Percentiles rank a stretch among this genome's conserved stretches.
Conservation (phyloP, 2,797 vertebrate species). For the Neopelma chrysocephalum region DNA sequence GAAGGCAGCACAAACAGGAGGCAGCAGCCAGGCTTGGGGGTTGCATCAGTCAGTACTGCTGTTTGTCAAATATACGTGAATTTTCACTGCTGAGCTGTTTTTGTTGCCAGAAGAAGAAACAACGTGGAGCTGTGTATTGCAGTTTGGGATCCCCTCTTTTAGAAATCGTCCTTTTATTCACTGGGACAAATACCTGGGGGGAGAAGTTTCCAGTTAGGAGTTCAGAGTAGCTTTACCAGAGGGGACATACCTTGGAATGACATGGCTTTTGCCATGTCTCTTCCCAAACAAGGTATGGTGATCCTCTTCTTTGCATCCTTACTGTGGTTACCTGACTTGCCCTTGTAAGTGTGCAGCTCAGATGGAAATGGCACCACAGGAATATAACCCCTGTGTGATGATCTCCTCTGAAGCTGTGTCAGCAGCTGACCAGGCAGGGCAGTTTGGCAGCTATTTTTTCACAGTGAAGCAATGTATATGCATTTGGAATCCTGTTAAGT, state of each 20-base stretch:
- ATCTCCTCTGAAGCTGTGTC: neutral
- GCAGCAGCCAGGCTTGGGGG: neutral
- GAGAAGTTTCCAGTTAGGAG: neutral
- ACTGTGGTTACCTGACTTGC: neutral
- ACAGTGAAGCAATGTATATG: neutral
- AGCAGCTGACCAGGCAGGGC: conserved; percentile 21
- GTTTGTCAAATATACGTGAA: neutral
- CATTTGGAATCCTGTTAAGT: conserved; percentile 22
- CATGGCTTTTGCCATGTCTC: neutral
- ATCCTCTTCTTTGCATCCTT: neutral
- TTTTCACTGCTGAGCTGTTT: neutral
- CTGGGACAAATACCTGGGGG: neutral
- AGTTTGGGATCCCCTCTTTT: neutral
- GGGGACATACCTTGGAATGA: neutral
- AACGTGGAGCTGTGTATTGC: neutral
- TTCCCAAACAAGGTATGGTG: neutral
- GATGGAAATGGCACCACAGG: neutral
- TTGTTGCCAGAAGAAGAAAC: neutral
- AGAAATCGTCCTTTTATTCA: neutral
- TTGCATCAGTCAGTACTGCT: neutral
- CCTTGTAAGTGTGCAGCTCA: neutral
- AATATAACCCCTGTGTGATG: neutral
- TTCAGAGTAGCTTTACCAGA: neutral
- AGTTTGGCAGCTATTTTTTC: conserved; percentile 24
- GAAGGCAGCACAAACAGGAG: neutral